A percentile compares a stretch with the other conserved stretches of the same genome.
Evolutionary conservation across 2,797 vertebrate species (phyloP).

Genomic region (Tamandua tetradactyla): DNA sequence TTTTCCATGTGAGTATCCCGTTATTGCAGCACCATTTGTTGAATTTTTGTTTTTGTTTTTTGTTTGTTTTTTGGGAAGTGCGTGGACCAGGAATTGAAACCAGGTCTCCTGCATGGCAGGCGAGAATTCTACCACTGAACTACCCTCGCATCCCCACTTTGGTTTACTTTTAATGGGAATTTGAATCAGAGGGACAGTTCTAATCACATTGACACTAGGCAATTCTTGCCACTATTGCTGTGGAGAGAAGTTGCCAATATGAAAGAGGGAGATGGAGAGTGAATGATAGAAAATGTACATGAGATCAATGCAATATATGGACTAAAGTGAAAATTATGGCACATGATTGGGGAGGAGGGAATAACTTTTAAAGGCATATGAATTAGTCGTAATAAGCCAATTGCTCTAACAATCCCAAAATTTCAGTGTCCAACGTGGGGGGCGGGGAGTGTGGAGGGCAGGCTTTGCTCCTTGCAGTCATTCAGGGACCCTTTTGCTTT

Average conservation of each 20-base stretch:
- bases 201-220: slow-evolving; percentile 40
- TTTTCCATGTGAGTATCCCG: too few relatives aligned
- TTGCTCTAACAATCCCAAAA: not conserved
- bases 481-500: not conserved
- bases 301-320: not conserved
- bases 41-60: too few relatives aligned
- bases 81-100: too few relatives aligned
- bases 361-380: not conserved
- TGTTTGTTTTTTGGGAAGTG: too few relatives aligned
- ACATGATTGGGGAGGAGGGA: slow-evolving; percentile 10
- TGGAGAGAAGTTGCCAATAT: slow-evolving; percentile 45
- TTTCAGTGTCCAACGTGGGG: not conserved
- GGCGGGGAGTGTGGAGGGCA: not conserved
- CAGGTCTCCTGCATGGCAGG: too few relatives aligned
- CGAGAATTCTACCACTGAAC: too few relatives aligned
- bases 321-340: not conserved
- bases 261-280: slow-evolving; percentile 14
- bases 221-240: slow-evolving; percentile 11
- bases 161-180: slow-evolving; percentile 67
- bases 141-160: too few relatives aligned
- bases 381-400: not conserved
- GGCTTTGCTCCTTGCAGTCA: not conserved
- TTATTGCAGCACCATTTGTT: too few relatives aligned
- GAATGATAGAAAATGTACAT: slow-evolving; percentile 2
- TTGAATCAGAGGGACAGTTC: slow-evolving; percentile 55